Conservation (phyloP, 2,797 vertebrate species). For the Thunnus albacares region DNA sequence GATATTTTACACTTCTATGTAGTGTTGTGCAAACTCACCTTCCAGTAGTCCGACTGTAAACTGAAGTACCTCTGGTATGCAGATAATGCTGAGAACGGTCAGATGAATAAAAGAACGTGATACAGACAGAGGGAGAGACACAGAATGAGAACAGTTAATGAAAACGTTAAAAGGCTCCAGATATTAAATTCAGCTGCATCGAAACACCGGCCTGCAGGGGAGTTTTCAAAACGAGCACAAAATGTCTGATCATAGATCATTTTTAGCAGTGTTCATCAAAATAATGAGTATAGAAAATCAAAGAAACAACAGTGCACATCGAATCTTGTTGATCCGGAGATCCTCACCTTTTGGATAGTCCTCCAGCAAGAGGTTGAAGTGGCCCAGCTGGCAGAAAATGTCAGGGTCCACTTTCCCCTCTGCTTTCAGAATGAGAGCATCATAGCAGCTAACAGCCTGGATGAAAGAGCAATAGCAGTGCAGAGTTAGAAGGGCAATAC, state of each 20-base stretch:
- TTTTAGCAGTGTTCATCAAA: not conserved
- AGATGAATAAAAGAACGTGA: slow-evolving; percentile 68
- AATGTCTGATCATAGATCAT: not conserved
- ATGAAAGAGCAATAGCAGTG: not conserved
- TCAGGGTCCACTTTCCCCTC: slow-evolving; percentile 98
- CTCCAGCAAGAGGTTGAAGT: slow-evolving; percentile 99
- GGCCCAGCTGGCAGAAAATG: slow-evolving; percentile 98
- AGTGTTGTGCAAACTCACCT: slow-evolving; percentile 87
- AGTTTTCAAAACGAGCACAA: not conserved
- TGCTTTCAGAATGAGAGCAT: slow-evolving; percentile 96
- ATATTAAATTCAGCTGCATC: slow-evolving; percentile 12
- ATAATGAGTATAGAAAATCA: not conserved
- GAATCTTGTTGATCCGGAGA: not conserved
- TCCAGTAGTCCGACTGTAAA: slow-evolving; percentile 99
- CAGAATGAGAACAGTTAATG: slow-evolving; percentile 8
- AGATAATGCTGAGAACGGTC: slow-evolving; percentile 93
- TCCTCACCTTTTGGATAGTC: slow-evolving; percentile 98
- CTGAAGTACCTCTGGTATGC: slow-evolving; percentile 99
- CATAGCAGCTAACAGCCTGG: slow-evolving; percentile 96
- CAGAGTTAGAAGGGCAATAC: not conserved
- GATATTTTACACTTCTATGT: not conserved
- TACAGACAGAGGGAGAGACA: slow-evolving; percentile 35
- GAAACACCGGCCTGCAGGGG: not conserved
- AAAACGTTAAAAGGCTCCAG: slow-evolving; percentile 7
- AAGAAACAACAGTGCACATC: not conserved